These are phyloP conservation scores for Pelecanus crispus DNA, from an alignment of 2,113 vertebrate species.

Conservation along the genomic window DNA sequence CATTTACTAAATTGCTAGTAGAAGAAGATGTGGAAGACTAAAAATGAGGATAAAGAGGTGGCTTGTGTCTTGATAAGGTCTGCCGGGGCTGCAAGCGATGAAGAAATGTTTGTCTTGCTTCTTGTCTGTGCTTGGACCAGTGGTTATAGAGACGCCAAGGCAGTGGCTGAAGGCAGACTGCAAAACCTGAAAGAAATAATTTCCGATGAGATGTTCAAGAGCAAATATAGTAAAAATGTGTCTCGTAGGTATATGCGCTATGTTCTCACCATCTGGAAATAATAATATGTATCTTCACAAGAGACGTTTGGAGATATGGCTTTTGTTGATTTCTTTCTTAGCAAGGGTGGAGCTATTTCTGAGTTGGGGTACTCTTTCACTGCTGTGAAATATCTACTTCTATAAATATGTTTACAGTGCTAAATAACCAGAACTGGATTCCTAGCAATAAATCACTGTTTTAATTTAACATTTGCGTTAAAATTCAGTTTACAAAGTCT, in stretches of 20 bases:
- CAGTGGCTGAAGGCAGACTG: slow-evolving; percentile 3
- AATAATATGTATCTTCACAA: slow-evolving; percentile 21
- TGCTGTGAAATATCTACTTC: slow-evolving; percentile 51
- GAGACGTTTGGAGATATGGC: not conserved
- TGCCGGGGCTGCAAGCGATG: not conserved
- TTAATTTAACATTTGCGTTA: not conserved
- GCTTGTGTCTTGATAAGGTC: not conserved
- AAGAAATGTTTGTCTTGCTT: not conserved
- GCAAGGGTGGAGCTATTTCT: not conserved
- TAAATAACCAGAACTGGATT: slow-evolving; percentile 54
- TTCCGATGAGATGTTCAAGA: slow-evolving; percentile 13
- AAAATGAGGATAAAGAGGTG: not conserved
- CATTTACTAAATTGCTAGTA: not conserved
- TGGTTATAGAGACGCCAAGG: not conserved
- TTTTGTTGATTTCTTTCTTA: slow-evolving; percentile 1
- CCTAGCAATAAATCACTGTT: slow-evolving; percentile 27
- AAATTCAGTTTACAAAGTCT: slow-evolving; percentile 18
- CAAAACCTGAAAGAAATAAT: slow-evolving; percentile 34
- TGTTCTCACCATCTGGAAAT: slow-evolving; percentile 55
- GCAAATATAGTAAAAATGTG: not conserved
- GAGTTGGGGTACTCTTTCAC: slow-evolving; percentile 4
- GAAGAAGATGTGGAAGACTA: not conserved
- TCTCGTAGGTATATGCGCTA: slow-evolving; percentile 49
- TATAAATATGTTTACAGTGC: slow-evolving; percentile 40
- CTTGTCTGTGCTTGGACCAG: not conserved